Percentiles rank a stretch among this genome's conserved stretches.
Evolutionary conservation across 1,140 invertebrate genomes (phyloP).

Genomic region (Drosophila lacteicornis): DNA sequence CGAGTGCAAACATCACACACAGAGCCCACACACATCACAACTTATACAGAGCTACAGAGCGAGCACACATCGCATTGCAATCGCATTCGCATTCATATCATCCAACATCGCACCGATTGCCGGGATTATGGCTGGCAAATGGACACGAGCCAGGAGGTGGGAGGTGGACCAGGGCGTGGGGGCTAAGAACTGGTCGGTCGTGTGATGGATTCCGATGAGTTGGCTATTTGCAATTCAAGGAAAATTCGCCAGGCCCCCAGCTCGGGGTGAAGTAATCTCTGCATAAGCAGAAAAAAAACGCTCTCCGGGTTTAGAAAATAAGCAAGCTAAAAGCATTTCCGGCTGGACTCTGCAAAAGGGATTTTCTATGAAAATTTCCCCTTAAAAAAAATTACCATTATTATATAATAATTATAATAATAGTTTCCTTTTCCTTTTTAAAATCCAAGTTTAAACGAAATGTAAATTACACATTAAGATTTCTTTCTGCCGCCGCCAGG

Average conservation of each 20-base stretch:
- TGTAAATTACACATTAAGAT: constrained; percentile 26
- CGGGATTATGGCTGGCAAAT: constrained; percentile 29
- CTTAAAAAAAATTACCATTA: too few species aligned
- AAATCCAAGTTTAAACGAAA: neutral
- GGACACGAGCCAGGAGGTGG: constrained; percentile 7
- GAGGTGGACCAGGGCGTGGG: too few species aligned
- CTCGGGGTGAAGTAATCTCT: constrained; percentile 1
- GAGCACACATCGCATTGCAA: neutral
- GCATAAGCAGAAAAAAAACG: constrained; percentile 5
- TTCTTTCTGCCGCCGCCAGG: neutral
- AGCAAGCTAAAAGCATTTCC: neutral
- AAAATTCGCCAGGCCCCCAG: neutral
- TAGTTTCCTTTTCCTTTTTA: neutral
- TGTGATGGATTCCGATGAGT: constrained; percentile 24
- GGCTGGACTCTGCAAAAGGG: neutral
- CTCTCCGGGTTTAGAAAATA: neutral
- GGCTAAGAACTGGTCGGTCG: neutral
- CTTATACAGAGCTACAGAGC: neutral
- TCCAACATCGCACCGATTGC: constrained; percentile 23
- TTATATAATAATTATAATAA: neutral
- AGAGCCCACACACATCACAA: constrained; percentile 4
- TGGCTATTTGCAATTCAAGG: constrained; percentile 19
- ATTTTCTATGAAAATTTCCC: neutral
- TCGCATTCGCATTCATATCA: constrained; percentile 18
- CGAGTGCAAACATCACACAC: constrained; percentile 24